These are phyloP conservation scores for Macrophya annulata DNA, from an alignment of 2,888 invertebrate genomes.

Conservation along the genomic window DNA sequence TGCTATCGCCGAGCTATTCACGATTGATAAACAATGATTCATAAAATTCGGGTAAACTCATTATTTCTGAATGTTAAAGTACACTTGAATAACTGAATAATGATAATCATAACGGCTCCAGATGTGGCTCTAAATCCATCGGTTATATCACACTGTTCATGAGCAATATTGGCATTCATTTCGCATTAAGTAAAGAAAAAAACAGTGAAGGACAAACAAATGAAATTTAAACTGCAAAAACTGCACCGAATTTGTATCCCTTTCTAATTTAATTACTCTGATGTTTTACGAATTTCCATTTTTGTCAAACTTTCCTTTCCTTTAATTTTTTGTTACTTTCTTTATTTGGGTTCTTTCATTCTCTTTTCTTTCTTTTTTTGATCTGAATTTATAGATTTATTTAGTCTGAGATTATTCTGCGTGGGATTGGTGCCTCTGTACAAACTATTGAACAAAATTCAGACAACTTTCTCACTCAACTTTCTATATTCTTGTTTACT, in stretches of 20 bases:
- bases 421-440: background rate
- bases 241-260: background rate
- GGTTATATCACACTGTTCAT: background rate
- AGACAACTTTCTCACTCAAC: constrained; percentile 47
- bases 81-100: background rate
- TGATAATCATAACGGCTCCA: background rate
- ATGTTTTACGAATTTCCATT: background rate
- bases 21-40: constrained; percentile 13
- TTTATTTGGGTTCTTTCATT: no score
- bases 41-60: background rate
- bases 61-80: background rate
- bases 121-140: background rate
- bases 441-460: background rate
- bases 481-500: constrained; percentile 27
- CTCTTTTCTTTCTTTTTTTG: background rate
- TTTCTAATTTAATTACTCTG: background rate
- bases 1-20: background rate
- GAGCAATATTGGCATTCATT: background rate
- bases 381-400: background rate
- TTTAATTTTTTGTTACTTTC: background rate
- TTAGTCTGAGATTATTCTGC: background rate
- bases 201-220: no score
- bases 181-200: no score
- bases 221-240: background rate
- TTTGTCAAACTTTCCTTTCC: background rate